Percentiles rank a stretch among this genome's conserved stretches.
phyloP scores from a whole-genome alignment of 37 sponge, comb jelly and placozoan genomes.

The Cliona cf. orientalis region DNA sequence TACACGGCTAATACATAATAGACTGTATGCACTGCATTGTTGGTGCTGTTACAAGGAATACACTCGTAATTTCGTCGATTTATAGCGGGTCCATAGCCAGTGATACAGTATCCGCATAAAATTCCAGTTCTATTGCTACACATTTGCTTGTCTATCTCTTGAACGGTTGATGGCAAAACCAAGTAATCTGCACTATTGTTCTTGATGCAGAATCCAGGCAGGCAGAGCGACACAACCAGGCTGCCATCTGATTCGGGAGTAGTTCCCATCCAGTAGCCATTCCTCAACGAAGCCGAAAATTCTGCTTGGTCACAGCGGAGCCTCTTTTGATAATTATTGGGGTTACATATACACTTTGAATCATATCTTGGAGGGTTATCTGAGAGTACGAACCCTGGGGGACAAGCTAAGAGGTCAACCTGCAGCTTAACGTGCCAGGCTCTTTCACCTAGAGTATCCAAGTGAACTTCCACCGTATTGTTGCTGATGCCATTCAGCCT shows the following conservation, averaged over 20 bases:
- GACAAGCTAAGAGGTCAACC: neutral
- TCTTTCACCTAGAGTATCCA: neutral
- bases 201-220: neutral
- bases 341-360: neutral
- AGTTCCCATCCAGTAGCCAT: conserved; percentile 35
- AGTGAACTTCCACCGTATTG: neutral
- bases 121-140: conserved; percentile 31
- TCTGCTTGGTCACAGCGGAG: neutral
- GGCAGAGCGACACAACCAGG: neutral
- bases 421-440: conserved; percentile 1
- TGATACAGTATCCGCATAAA: conserved; percentile 33
- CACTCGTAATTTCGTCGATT: neutral
- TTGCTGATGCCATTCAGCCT: neutral
- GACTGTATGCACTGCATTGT: neutral
- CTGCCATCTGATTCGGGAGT: neutral
- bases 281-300: neutral
- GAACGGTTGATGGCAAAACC: neutral
- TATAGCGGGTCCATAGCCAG: conserved; percentile 15
- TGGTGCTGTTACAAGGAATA: neutral
- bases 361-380: neutral
- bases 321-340: neutral
- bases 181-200: neutral
- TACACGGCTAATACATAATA: conserved; percentile 16
- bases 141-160: neutral
- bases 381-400: neutral